Evolutionary conservation across 2,113 vertebrate genomes (phyloP).

Genomic region (Piprites chloris): DNA sequence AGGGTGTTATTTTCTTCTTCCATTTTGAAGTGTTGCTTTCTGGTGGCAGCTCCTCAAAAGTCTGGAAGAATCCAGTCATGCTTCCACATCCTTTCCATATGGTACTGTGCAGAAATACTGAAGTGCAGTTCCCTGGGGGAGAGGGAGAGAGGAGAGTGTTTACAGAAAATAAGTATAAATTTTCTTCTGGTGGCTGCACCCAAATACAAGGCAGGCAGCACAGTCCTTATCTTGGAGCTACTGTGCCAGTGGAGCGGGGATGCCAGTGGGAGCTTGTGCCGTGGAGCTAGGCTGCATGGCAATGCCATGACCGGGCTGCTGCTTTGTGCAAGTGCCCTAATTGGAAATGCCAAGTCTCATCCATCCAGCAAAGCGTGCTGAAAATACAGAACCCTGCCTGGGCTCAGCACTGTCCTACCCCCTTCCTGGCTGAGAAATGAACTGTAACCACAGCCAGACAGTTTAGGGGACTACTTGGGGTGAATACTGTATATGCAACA

Average conservation of each 20-base stretch:
- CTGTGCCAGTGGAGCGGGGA: fast-evolving
- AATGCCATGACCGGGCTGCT: background rate
- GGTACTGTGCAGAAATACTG: background rate
- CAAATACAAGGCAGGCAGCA: background rate
- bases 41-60: background rate
- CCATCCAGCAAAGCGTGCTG: background rate
- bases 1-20: background rate
- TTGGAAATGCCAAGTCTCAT: conserved; percentile 15
- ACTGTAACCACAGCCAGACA: background rate
- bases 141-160: background rate
- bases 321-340: background rate
- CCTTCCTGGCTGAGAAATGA: background rate
- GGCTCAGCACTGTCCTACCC: background rate
- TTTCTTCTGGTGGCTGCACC: fast-evolving
- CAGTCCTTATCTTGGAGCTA: background rate
- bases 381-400: background rate
- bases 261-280: background rate
- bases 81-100: background rate
- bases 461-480: background rate
- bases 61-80: background rate
- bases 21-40: background rate
- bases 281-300: background rate
- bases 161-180: background rate
- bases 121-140: background rate
- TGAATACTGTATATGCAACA: background rate